These are phyloP conservation scores for Balaeniceps rex DNA, from an alignment of 2,113 vertebrate genomes.

Conservation along the genomic window DNA sequence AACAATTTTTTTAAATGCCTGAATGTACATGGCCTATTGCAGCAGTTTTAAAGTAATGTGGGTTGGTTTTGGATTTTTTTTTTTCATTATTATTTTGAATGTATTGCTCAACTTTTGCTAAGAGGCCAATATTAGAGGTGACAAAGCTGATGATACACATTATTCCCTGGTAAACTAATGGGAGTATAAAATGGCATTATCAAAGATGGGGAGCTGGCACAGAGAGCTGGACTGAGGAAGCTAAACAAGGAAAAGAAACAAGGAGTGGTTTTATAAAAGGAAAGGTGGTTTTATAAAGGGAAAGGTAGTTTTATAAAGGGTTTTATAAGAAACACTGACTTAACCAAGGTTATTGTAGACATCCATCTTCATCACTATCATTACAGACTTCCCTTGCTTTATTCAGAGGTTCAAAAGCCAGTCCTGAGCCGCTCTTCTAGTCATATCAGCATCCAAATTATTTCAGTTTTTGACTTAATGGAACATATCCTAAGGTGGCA, in stretches of 20 bases:
- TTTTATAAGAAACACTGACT: neutral
- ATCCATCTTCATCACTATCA: neutral
- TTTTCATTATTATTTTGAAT: neutral
- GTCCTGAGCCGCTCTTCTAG: neutral
- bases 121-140: neutral
- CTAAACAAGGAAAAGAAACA: neutral
- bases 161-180: neutral
- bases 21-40: neutral
- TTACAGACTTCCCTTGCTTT: neutral
- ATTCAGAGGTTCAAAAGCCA: neutral
- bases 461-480: neutral
- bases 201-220: neutral
- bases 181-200: neutral
- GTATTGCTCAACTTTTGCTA: neutral
- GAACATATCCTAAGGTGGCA: neutral
- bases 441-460: neutral
- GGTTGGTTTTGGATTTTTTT: neutral
- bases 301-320: neutral
- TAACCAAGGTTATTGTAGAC: neutral
- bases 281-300: neutral
- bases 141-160: neutral
- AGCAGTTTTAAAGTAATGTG: neutral
- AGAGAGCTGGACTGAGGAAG: neutral
- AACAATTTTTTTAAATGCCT: neutral
- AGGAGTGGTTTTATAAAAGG: neutral